Conservation (phyloP, 1,140 invertebrate species). For the Drosophila dunni region DNA sequence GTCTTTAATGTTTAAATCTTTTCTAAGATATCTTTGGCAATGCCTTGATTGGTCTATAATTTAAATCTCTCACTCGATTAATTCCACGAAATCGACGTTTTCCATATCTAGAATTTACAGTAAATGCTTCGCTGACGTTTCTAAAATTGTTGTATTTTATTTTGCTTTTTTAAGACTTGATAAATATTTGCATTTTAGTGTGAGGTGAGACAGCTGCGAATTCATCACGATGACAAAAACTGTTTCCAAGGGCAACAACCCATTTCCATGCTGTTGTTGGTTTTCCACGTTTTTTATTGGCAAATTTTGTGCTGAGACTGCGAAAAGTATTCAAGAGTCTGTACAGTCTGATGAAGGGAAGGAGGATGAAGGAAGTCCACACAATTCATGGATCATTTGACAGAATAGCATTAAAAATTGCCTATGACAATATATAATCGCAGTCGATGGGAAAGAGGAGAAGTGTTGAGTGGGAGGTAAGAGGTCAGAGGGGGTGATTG, state of each 20-base stretch:
- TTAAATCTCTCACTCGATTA: neutral
- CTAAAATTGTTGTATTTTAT: slow-evolving; percentile 3
- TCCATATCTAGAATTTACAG: neutral
- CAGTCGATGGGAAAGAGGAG: neutral
- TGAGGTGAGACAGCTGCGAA: slow-evolving; percentile 19
- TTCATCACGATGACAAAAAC: slow-evolving; percentile 22
- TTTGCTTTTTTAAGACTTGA: neutral
- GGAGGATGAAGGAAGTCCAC: neutral
- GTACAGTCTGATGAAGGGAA: neutral
- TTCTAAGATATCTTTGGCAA: neutral
- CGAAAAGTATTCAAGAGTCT: neutral
- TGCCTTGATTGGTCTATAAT: neutral
- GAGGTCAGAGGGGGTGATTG: slow-evolving; percentile 1
- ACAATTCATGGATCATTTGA: slow-evolving; percentile 70
- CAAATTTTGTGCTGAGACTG: slow-evolving; percentile 3
- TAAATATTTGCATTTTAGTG: slow-evolving; percentile 12
- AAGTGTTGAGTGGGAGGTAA: slow-evolving; percentile 1
- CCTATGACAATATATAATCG: slow-evolving; percentile 10
- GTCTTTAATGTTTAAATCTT: neutral
- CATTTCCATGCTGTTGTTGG: neutral
- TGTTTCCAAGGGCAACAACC: slow-evolving; percentile 36
- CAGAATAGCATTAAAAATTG: slow-evolving; percentile 25
- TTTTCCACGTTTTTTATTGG: slow-evolving; percentile 3
- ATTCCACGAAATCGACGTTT: slow-evolving; percentile 9
- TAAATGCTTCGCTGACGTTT: slow-evolving; percentile 11